Conservation (phyloP, 2,797 vertebrate genomes). For the Nothura maculosa region DNA sequence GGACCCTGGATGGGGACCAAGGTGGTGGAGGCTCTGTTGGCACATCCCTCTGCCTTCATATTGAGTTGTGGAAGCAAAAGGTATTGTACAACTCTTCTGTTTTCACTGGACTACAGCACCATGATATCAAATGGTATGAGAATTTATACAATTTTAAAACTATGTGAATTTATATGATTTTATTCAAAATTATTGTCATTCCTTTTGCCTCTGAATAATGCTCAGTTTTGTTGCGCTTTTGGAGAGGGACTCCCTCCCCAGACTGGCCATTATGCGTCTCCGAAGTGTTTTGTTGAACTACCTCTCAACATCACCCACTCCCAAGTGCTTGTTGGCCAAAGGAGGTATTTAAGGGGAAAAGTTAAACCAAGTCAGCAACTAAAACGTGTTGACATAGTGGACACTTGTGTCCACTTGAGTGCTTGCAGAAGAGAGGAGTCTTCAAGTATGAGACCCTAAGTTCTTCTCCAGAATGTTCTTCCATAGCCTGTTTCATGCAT, state of each 20-base stretch:
- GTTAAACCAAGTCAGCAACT: no score
- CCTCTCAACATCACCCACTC: neutral
- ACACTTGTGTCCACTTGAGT: neutral
- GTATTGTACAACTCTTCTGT: neutral
- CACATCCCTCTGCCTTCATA: neutral
- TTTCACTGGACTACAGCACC: neutral
- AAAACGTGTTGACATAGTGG: neutral
- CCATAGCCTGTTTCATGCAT: neutral
- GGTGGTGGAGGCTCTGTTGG: neutral
- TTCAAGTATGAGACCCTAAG: neutral
- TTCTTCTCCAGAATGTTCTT: neutral
- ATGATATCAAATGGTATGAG: neutral
- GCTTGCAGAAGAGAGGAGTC: rapidly evolving
- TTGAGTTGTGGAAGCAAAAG: neutral
- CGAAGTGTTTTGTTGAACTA: neutral
- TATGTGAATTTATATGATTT: neutral
- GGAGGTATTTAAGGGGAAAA: neutral
- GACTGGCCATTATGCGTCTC: neutral
- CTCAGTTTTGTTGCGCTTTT: neutral
- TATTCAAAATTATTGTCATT: neutral
- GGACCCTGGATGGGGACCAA: neutral
- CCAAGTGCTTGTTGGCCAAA: neutral
- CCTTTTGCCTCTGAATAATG: neutral
- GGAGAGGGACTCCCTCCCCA: neutral
- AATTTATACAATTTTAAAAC: neutral